These are phyloP conservation scores for Aphelenchoides fujianensis DNA, from an alignment of 1,140 invertebrate species.

Conservation along the genomic window DNA sequence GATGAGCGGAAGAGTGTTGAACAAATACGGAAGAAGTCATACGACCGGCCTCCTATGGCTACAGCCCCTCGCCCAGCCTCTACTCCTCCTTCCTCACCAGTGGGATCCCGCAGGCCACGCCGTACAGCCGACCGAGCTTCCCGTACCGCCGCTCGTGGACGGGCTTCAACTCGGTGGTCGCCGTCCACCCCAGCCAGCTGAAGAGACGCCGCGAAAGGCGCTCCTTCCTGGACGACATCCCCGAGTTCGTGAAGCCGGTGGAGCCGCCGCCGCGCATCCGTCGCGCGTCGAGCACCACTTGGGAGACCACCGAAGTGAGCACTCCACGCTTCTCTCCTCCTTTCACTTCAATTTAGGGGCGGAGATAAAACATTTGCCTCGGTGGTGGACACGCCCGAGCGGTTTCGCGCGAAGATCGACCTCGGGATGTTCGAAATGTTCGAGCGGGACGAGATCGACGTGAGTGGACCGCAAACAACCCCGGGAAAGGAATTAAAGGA, in stretches of 20 bases:
- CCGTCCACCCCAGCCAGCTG: conserved; percentile 16
- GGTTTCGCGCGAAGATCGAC: conserved; percentile 29
- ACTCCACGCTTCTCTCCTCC: neutral
- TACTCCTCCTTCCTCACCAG: neutral
- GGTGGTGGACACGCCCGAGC: conserved; percentile 19
- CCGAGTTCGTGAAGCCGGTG: neutral
- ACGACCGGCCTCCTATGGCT: neutral
- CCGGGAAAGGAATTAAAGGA: too few species aligned
- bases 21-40: neutral
- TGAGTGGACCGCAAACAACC: neutral
- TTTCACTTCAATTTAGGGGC: conserved; percentile 23
- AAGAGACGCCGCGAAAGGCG: conserved; percentile 1
- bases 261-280: neutral
- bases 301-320: conserved; percentile 37
- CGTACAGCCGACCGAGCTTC: neutral
- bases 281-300: conserved; percentile 29
- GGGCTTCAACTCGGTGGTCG: conserved; percentile 18
- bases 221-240: conserved; percentile 1
- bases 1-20: neutral
- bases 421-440: conserved; percentile 25
- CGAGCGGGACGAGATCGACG: conserved; percentile 33
- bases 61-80: neutral
- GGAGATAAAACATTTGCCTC: conserved; percentile 20
- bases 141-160: conserved; percentile 13
- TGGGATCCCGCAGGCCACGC: neutral